A percentile compares a stretch with the other conserved stretches of the same genome.
Evolutionary conservation across 2,113 vertebrate genomes (phyloP).

Genomic region (Galemys pyrenaicus): DNA sequence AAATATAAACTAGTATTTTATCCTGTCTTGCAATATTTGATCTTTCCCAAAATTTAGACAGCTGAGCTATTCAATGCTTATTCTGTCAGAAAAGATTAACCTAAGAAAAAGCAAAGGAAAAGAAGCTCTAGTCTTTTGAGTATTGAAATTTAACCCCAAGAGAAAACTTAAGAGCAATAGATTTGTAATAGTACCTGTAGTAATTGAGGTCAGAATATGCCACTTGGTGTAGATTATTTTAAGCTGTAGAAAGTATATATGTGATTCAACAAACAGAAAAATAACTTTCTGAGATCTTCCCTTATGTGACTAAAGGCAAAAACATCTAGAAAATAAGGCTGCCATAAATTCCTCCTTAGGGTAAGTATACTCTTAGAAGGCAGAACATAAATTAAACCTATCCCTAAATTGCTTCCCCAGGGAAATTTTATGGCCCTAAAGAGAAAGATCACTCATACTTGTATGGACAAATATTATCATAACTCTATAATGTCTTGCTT

Average conservation of each 20-base stretch:
- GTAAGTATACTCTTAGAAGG: not conserved
- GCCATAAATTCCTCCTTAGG: not conserved
- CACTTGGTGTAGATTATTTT: conserved; percentile 2
- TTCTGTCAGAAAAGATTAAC: not conserved
- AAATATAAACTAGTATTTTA: not conserved
- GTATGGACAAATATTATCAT: not conserved
- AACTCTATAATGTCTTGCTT: not conserved
- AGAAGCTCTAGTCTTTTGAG: not conserved
- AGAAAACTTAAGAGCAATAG: not conserved
- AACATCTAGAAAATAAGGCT: not conserved
- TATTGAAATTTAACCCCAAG: not conserved
- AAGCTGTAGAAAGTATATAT: not conserved
- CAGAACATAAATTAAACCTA: not conserved
- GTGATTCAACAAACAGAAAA: conserved; percentile 29
- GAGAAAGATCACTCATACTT: not conserved
- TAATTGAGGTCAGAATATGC: not conserved
- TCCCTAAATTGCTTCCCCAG: not conserved
- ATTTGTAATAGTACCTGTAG: not conserved
- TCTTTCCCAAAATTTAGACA: not conserved
- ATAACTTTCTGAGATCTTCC: not conserved
- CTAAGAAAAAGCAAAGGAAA: not conserved
- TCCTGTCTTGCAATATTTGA: not conserved
- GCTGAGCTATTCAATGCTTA: too few species aligned
- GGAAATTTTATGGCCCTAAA: too few species aligned
- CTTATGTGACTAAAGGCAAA: not conserved